Base-by-base conservation (phyloP, 2,888 invertebrate species). In the Mystacides longicornis region DNA sequence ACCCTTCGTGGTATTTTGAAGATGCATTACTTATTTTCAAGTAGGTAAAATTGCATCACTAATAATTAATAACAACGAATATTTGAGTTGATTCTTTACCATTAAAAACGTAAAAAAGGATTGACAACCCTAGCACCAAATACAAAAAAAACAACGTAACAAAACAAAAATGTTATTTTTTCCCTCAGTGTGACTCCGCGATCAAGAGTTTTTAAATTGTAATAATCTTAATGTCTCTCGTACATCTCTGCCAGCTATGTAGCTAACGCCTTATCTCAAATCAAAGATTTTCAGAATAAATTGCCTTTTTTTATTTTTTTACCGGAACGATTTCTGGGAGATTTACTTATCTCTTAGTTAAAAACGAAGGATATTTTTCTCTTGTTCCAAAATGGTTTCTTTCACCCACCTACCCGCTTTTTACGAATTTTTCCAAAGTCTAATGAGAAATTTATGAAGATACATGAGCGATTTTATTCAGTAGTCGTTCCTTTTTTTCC, bases 191-290 rank as follows among this genome's bases (percentile, higher is more conserved):
- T n/a, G n/a, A n/a, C n/a, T n/a, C 27, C 11, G 11, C 37, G 14
- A 37, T 37, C 14, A 14, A 14, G 49, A 49, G 42, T 49, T 33
- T 55, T 58, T 58, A 58, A 58, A 58, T 55, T 52, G 58, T 52
- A 52, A 55, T 58, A 55, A 48, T 51, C 52, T 46, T 55, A 58
- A 58, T 55, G 50, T 51, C 50, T 47, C 52, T 53, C 58, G 51
- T 55, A 55, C 46, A 55, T 58, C 58, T 58, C 58, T 55, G 55
- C 55, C 55, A 58, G 21, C 42, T 33, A 16, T 2, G 18, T 16
- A 23, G 43, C n/a, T n/a, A n/a, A n/a, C n/a, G n/a, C 43, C 7
- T 37, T 56, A 52, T 56, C 52, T 52, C 22, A 33, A 42, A 54
- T 54, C 49, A 54, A 46, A 49, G 49, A 48, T 21, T 23, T 48